These are phyloP conservation scores for Podarcis muralis DNA, from an alignment of 2,113 vertebrate genomes.

Conservation along the genomic window DNA sequence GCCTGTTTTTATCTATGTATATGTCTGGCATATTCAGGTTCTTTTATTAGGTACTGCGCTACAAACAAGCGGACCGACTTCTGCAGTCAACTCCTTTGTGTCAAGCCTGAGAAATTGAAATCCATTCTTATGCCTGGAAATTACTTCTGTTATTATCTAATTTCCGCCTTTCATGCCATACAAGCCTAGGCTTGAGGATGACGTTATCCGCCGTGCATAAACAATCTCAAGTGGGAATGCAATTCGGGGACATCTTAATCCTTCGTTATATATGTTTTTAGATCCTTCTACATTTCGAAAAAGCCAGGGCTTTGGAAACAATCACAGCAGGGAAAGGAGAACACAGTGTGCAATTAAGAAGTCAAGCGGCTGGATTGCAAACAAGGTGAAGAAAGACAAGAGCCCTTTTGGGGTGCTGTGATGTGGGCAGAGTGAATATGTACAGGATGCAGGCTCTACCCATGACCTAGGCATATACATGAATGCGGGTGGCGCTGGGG, in stretches of 20 bases:
- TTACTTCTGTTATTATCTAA: slow-evolving; percentile 36
- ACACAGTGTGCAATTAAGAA: background rate
- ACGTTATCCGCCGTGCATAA: slow-evolving; percentile 24
- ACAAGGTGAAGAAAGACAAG: background rate
- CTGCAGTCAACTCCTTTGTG: slow-evolving; percentile 7
- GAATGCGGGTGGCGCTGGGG: too few relatives aligned
- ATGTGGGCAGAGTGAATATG: background rate
- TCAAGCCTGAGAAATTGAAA: slow-evolving; percentile 17
- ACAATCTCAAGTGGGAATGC: slow-evolving; percentile 22
- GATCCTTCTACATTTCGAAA: slow-evolving; percentile 7
- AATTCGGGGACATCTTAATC: slow-evolving; percentile 15
- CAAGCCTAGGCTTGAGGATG: slow-evolving; percentile 43
- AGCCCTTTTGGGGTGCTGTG: background rate
- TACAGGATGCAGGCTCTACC: background rate
- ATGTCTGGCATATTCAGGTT: background rate
- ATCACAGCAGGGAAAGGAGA: too few relatives aligned
- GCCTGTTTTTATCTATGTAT: slow-evolving; percentile 1
- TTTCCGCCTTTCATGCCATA: slow-evolving; percentile 13
- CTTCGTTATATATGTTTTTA: slow-evolving; percentile 15
- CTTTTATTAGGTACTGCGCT: background rate
- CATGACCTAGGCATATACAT: background rate
- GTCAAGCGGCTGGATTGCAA: background rate
- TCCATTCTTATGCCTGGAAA: slow-evolving; percentile 18
- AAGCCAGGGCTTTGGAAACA: background rate
- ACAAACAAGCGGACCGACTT: slow-evolving; percentile 17